Percentiles rank a stretch among this genome's conserved stretches.
These are phyloP conservation scores for Drosophila emarginata DNA, from an alignment of 2,888 invertebrate species.

Conservation along the genomic window DNA sequence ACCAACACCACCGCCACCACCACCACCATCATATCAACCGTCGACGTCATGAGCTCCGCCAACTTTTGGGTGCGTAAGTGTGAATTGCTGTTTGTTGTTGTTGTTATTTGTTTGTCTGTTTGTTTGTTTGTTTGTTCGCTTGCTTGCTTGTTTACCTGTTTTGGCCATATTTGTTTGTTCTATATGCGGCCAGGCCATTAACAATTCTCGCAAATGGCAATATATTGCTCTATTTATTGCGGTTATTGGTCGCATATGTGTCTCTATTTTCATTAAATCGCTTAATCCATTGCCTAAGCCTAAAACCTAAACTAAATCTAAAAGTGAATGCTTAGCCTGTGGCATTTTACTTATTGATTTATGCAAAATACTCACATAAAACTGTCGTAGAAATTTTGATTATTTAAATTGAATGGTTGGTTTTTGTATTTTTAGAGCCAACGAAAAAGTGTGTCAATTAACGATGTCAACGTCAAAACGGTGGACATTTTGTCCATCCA, in stretches of 20 bases:
- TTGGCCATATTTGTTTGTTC: slow-evolving; percentile 62
- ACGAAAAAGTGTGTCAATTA: slow-evolving; percentile 52
- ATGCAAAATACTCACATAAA: slow-evolving; percentile 54
- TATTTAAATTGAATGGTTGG: slow-evolving; percentile 64
- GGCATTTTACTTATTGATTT: slow-evolving; percentile 58
- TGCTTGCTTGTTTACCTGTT: slow-evolving; percentile 40
- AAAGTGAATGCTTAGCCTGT: background rate
- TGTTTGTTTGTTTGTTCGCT: slow-evolving; percentile 22
- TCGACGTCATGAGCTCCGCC: slow-evolving; percentile 65
- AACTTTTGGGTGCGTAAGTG: slow-evolving; percentile 75
- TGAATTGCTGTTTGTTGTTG: slow-evolving; percentile 70
- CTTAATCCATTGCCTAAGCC: slow-evolving; percentile 16
- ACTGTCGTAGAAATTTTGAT: slow-evolving; percentile 36
- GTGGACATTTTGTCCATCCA: background rate
- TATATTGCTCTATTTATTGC: slow-evolving; percentile 35
- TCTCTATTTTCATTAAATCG: slow-evolving; percentile 12
- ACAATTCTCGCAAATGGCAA: slow-evolving; percentile 58
- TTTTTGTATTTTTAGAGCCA: too few relatives aligned
- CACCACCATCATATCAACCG: slow-evolving; percentile 31
- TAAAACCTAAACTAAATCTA: slow-evolving; percentile 24
- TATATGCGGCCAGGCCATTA: slow-evolving; percentile 65
- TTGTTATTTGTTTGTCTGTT: slow-evolving; percentile 39
- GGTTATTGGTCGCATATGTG: slow-evolving; percentile 46
- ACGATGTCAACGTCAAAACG: slow-evolving; percentile 49
- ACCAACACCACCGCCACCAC: slow-evolving; percentile 47